A percentile compares a stretch with the other conserved stretches of the same genome.
These are phyloP conservation scores for Drosophila greeni DNA, from an alignment of 2,888 invertebrate species.

Conservation along the genomic window DNA sequence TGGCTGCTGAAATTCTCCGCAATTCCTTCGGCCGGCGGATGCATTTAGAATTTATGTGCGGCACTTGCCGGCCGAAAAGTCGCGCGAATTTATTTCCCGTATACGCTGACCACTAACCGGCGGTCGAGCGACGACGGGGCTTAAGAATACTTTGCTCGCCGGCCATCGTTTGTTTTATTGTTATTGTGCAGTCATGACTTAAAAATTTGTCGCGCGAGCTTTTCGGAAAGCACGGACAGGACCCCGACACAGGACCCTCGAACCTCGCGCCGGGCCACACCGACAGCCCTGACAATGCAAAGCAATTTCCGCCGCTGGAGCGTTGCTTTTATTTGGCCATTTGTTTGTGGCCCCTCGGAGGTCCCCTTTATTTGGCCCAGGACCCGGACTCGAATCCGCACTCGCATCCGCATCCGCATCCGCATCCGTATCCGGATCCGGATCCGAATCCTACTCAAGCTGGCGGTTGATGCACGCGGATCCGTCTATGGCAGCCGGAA, in stretches of 20 bases:
- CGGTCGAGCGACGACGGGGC: slow-evolving; percentile 48
- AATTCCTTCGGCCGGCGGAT: slow-evolving; percentile 52
- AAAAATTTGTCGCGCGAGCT: slow-evolving; percentile 67
- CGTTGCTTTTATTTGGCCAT: slow-evolving; percentile 68
- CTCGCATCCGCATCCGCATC: slow-evolving; percentile 6
- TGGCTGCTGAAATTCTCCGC: slow-evolving; percentile 17
- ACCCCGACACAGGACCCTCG: slow-evolving; percentile 3
- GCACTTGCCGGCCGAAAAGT: slow-evolving; percentile 70
- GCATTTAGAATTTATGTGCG: slow-evolving; percentile 74
- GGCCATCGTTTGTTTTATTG: slow-evolving; percentile 67
- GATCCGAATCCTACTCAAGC: slow-evolving; percentile 18
- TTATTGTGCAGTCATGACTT: slow-evolving; percentile 74
- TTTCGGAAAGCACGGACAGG: slow-evolving; percentile 23
- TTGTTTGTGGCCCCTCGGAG: slow-evolving; percentile 51
- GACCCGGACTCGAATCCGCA: slow-evolving; percentile 3
- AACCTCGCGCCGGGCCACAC: slow-evolving; percentile 27
- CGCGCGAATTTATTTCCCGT: slow-evolving; percentile 73
- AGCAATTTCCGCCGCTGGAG: slow-evolving; percentile 59
- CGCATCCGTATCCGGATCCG: slow-evolving; percentile 6
- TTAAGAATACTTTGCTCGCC: slow-evolving; percentile 67
- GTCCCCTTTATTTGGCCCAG: slow-evolving; percentile 5
- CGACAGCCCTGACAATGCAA: slow-evolving; percentile 36
- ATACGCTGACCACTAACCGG: slow-evolving; percentile 59
- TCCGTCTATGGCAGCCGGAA: slow-evolving; percentile 59
- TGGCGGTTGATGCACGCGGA: slow-evolving; percentile 54